Conservation (phyloP, 1,140 invertebrate species). For the Ceratina calcarata region DNA sequence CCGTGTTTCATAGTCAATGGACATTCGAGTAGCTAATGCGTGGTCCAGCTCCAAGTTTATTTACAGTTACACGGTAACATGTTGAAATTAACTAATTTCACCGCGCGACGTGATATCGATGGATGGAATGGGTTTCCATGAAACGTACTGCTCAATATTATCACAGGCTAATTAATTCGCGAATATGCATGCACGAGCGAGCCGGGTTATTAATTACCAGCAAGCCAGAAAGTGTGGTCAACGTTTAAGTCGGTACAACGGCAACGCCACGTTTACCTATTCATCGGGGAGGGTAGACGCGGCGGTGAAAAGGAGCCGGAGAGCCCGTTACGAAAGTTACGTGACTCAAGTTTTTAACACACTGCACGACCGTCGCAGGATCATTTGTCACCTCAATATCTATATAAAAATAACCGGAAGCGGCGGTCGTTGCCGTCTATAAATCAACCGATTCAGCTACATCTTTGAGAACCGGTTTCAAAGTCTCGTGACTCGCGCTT, state of each 20-base stretch:
- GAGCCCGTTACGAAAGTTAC: background rate
- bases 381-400: slow-evolving; percentile 27
- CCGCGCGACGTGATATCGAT: no score
- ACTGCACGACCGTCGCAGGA: background rate
- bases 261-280: background rate
- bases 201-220: background rate
- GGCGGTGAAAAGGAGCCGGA: background rate
- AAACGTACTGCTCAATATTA: background rate
- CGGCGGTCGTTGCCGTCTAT: slow-evolving; percentile 7
- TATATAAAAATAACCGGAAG: slow-evolving; percentile 17
- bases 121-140: background rate
- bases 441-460: slow-evolving; percentile 35
- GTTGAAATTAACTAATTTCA: no score
- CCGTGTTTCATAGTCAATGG: no score
- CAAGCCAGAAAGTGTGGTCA: background rate
- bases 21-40: no score
- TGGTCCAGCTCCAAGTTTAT: no score
- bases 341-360: slow-evolving; percentile 20
- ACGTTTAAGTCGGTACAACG: background rate
- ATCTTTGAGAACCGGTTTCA: slow-evolving; percentile 22
- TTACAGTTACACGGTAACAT: no score
- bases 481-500: slow-evolving; percentile 30
- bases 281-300: background rate
- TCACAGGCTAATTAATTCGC: background rate
- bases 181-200: background rate